Base-by-base conservation (phyloP, 2,113 vertebrate genomes). In the Lepus americanus region DNA sequence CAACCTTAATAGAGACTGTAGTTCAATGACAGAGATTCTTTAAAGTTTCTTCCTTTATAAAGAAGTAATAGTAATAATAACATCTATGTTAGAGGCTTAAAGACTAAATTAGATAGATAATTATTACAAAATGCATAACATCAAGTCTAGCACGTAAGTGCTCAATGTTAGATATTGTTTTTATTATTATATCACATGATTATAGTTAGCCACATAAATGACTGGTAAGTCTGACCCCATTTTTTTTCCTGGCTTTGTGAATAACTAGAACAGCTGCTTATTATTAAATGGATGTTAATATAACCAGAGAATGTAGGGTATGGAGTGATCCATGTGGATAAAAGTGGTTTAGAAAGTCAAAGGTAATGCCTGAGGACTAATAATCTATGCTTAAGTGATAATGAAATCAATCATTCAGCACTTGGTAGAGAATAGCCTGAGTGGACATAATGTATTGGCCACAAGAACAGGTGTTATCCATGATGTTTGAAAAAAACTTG, bases 331-430 rank as follows among this genome's bases (percentile, higher is more conserved):
- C 49, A 11, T 17, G 12, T 76, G 27, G 53, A 39, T 92, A 66
- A 89, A 96, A 86, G 85, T 10, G 6, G 39, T 67, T 84, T 87
- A 25, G 25, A 19, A 39, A 39, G 29, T 73, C 59, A 85, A n/a
- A 29, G 9, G 36, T 83, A 51, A 64, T 76, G 87, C 66, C 31
- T 89, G 74, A 74, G 82, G 74, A 79, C 20, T 79, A 82, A 31
- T 4, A 89, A 11, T 55, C 8, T 80, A 53, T 23, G 8, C 27
- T 82, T 82, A 91, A 74, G 64, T 89, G 9, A 82, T 64, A 79
- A 79, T 80, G 31, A 77, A 88, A 94, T 93, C 12, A 33, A n/a
- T 61, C 44, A 76, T 86, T 94, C 74, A 79, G 55, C 67, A 49
- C 51, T 91, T 25, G 51, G 31, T 72, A n/a, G 53, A 19, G 3